Percentiles rank a stretch among this genome's conserved stretches.
Evolutionary conservation across 2,797 vertebrate genomes (phyloP).

Genomic region (Melopsittacus undulatus): DNA sequence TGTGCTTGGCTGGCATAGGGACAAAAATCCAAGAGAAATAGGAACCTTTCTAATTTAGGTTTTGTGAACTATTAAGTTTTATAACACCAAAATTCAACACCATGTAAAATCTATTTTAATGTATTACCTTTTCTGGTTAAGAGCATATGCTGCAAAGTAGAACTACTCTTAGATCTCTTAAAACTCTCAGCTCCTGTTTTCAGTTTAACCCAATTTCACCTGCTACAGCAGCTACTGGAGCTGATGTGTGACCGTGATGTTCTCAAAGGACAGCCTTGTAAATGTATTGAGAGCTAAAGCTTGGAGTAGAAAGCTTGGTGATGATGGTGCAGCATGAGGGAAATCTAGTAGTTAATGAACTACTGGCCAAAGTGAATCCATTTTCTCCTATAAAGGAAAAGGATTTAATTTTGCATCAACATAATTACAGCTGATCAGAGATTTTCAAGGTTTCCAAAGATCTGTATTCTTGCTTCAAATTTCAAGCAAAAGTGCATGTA

Average conservation of each 20-base stretch:
- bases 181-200: neutral
- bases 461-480: neutral
- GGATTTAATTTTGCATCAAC: neutral
- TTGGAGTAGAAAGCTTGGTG: neutral
- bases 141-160: neutral
- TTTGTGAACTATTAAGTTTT: neutral
- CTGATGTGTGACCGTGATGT: neutral
- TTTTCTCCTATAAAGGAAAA: neutral
- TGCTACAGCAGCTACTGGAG: neutral
- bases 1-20: neutral
- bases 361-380: neutral
- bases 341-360: neutral
- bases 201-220: neutral
- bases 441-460: neutral
- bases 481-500: neutral
- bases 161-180: neutral
- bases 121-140: neutral
- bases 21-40: neutral
- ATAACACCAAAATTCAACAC: neutral
- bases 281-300: neutral
- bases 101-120: neutral
- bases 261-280: neutral
- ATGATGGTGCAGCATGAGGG: neutral
- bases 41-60: neutral
- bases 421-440: neutral